Evolutionary conservation across 2,888 invertebrate genomes (phyloP), one percentile per base, ranked within the genome.

Genomic region (Cryptocheilus praepositus): DNA sequence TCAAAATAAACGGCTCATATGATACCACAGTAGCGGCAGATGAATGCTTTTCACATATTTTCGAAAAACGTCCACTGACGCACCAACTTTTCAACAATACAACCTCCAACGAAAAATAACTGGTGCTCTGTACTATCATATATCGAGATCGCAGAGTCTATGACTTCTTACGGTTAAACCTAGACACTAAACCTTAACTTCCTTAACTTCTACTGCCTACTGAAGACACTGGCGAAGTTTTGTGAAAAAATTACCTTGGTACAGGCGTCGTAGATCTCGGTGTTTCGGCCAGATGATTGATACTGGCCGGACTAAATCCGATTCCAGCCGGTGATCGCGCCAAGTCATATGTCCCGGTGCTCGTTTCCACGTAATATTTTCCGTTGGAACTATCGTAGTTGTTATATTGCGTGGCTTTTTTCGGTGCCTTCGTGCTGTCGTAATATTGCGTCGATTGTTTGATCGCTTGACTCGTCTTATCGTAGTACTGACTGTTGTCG

Each of bases 291-390:
- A 88, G 80, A 65, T 85, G 85, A 61, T 88, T 88, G 15, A 88
- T 85, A 51, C 88, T 88, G 0, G 88, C 83, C 3, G 88, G 88
- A 63, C 88, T 88, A 73, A 88, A 88, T 25, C 88, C 88, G 66
- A 87, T 83, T 0, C 82, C 87, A 0, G 79, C 68, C 8, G 86
- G 83, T 0, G 87, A 83, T 70, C 81, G 83, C 0, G 76, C 81
- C 19, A 84, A 67, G 13, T 87, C 85, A 25, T 85, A 87, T 49
- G 69, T 84, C 3, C 72, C 76, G 0, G 87, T 88, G 62, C 85
- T 88, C 15, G 74, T 82, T 25, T 88, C 87, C 0, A 58, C 49
- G 43, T 80, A 87, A 57, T 85, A 86, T 36, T 85, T 85, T n/a
- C 80, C 82, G 53, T 80, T 85, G 1, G 77, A 74, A 3, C 79